Evolutionary conservation across 2,797 vertebrate genomes (phyloP).

Genomic region (Alcedo atthis): DNA sequence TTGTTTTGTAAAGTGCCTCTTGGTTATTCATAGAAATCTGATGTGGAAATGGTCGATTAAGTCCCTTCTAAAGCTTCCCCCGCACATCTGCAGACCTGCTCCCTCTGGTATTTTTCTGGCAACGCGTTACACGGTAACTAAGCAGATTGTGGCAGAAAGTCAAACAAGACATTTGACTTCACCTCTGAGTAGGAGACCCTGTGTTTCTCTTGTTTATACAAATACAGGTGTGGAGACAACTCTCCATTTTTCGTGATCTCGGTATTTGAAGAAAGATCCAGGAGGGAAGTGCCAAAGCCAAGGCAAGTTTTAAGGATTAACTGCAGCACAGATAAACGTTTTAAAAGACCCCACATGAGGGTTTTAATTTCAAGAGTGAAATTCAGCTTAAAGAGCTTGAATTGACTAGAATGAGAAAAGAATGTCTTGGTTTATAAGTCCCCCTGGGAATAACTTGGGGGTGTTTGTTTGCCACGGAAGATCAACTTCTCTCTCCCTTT

Average conservation of each 20-base stretch:
- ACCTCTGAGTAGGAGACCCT: neutral
- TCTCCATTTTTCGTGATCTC: neutral
- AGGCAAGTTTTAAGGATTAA: neutral
- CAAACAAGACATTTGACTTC: neutral
- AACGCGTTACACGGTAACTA: neutral
- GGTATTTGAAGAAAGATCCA: neutral
- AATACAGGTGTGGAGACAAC: neutral
- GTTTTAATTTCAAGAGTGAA: slow-evolving; percentile 5
- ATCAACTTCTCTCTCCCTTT: neutral
- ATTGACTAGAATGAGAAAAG: neutral
- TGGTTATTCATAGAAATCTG: slow-evolving; percentile 34
- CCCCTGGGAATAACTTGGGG: neutral
- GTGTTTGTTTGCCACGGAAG: neutral
- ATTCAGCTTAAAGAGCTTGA: neutral
- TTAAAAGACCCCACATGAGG: neutral
- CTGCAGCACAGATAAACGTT: neutral
- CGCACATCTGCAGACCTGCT: neutral
- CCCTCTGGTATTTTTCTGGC: neutral
- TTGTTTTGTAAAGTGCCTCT: slow-evolving; percentile 71
- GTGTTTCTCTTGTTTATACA: neutral
- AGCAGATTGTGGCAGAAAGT: slow-evolving; percentile 32
- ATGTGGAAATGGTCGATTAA: neutral
- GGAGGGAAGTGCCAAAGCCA: neutral
- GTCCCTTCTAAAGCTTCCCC: neutral
- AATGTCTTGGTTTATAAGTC: neutral